Base-by-base conservation (phyloP, 2,888 invertebrate genomes). In the Epinotia bilunana region DNA sequence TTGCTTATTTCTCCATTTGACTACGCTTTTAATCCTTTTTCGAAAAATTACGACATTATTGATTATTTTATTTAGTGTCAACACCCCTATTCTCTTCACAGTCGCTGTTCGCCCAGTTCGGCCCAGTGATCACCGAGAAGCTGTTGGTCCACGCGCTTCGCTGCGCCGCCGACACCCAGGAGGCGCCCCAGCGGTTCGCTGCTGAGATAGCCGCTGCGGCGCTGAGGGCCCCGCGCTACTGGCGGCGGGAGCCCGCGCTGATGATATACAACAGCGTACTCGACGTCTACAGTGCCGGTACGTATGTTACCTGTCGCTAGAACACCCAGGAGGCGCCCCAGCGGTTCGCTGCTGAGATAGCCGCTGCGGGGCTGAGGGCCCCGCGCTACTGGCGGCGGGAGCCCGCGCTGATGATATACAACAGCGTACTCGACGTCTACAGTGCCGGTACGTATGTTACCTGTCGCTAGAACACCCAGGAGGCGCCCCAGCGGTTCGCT, bases 181-280 rank as follows among this genome's bases (percentile, higher is more conserved):
- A 98, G 85, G 96, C 96, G 78, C 95, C 95, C 82, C 98, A 98
- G 85, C 95, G 97, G 60, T 97, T 97, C 89, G 98, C 97, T 0
- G 95, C 98, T 0, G 98, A 98, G 90, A 78, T 92, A 0, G 94
- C 97, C 4, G 95, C 97, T n/a, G 96, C 97, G 0, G 88, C 97
- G 0, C 94, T 98, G 23, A 92, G 96, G n/a, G 98, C 98, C 2
- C 95, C 97, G 33, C 97, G 98, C 80, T 97, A 97, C 89, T 98
- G 98, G 98, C 92, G 95, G 0, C 96, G 95, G 79, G 90, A 93
- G 0, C 95, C 96, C 90, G 94, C 96, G 0, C 84, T 91, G 1
- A 86, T 90, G 0, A 84, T 98, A 86, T 97, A 97, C 95, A 83
- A 87, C 0, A 91, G 92, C 77, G 87, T 97, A 7, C 84, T 95